phyloP scores from a whole-genome alignment of 2,888 invertebrate genomes.

The Noctua janthina region DNA sequence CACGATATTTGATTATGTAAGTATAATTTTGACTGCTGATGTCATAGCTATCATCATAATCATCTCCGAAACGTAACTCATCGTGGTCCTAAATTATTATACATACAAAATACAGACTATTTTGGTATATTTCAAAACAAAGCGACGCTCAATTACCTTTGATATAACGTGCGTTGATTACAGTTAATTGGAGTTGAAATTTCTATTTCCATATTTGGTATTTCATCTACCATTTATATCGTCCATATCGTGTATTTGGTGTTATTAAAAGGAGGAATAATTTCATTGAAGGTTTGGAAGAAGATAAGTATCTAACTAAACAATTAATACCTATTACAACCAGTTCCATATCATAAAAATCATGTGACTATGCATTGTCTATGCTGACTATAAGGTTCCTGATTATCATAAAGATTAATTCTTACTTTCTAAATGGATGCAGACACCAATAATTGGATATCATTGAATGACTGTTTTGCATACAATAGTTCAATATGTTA shows the following conservation, averaged over 20 bases:
- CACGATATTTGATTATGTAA: background rate
- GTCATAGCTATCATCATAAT: background rate
- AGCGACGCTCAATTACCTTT: constrained; percentile 41
- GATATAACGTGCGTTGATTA: constrained; percentile 29
- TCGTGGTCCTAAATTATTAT: constrained; percentile 8
- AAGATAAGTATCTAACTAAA: background rate
- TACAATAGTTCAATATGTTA: constrained; percentile 48
- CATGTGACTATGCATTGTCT: constrained; percentile 14
- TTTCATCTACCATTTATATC: constrained; percentile 13
- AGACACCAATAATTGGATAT: constrained; percentile 37
- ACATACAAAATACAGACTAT: background rate
- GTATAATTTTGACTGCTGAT: background rate
- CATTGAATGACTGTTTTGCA: constrained; percentile 54
- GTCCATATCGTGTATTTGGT: background rate
- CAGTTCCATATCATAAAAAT: background rate
- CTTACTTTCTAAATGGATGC: constrained; percentile 54
- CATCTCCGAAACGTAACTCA: background rate
- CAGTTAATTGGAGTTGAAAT: constrained; percentile 38
- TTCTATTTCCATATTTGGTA: constrained; percentile 15
- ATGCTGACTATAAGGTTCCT: background rate
- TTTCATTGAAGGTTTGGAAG: constrained; percentile 6
- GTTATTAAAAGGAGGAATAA: constrained; percentile 2
- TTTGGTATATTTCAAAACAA: constrained; percentile 28
- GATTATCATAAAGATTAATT: constrained; percentile 36
- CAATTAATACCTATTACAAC: background rate